phyloP scores from a whole-genome alignment of 92 coral and sea anemone species.

The Epizoanthus ramosus region DNA sequence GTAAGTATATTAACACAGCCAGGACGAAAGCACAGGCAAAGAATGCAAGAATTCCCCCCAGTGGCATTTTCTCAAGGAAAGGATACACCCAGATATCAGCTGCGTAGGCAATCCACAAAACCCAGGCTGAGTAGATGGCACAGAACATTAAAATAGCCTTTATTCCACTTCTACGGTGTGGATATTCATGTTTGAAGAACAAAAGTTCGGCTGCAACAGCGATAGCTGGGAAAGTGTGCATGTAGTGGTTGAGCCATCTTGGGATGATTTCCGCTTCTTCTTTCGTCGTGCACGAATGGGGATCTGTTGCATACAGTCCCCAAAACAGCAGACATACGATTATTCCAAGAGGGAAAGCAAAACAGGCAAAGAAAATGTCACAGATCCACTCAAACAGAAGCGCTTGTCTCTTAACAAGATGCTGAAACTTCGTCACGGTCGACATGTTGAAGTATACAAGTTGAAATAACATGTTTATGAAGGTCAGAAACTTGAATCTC shows the following conservation, averaged over 20 bases:
- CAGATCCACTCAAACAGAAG: slow-evolving; percentile 70
- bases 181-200: slow-evolving; percentile 77
- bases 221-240: slow-evolving; percentile 82
- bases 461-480: slow-evolving; percentile 83
- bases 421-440: slow-evolving; percentile 77
- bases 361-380: slow-evolving; percentile 76
- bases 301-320: slow-evolving; percentile 81
- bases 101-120: slow-evolving; percentile 79
- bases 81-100: slow-evolving; percentile 97
- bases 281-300: slow-evolving; percentile 69
- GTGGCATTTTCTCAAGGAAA: slow-evolving; percentile 75
- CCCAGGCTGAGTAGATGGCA: slow-evolving; percentile 72
- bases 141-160: slow-evolving; percentile 64
- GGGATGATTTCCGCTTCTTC: slow-evolving; percentile 79
- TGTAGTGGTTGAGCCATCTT: slow-evolving; percentile 82
- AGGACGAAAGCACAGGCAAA: slow-evolving; percentile 58
- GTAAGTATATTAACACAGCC: slow-evolving; percentile 62
- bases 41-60: slow-evolving; percentile 56
- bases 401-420: slow-evolving; percentile 65
- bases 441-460: slow-evolving; percentile 83
- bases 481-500: slow-evolving; percentile 89
- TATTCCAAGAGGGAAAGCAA: slow-evolving; percentile 82
- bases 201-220: slow-evolving; percentile 66
- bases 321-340: slow-evolving; percentile 85
- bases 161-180: slow-evolving; percentile 69